A percentile compares a stretch with the other conserved stretches of the same genome.
These are phyloP conservation scores for Loriculus beryllinus DNA, from an alignment of 2,797 vertebrate genomes.

Conservation along the genomic window DNA sequence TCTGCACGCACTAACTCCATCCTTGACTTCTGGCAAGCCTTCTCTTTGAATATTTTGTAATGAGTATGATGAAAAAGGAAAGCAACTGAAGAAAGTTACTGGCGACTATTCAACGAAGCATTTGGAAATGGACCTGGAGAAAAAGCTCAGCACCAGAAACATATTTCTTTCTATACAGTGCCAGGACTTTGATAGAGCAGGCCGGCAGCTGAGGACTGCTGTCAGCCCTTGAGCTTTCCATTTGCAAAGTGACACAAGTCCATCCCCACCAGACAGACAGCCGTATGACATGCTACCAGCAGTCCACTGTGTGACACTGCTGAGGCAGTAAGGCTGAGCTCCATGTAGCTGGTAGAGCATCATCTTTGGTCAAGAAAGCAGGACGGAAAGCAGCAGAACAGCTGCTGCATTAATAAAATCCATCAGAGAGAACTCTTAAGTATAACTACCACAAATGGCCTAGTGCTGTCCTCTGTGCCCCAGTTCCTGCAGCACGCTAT, in stretches of 20 bases:
- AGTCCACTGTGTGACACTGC: rapidly evolving
- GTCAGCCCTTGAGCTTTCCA: neutral
- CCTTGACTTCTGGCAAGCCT: neutral
- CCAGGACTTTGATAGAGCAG: neutral
- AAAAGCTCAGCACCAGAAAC: neutral
- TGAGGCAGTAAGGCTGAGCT: neutral
- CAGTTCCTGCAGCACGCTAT: rapidly evolving
- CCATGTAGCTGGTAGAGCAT: neutral
- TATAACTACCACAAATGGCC: neutral
- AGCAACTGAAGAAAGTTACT: neutral
- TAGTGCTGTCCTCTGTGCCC: neutral
- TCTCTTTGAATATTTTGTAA: neutral
- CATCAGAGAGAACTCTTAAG: neutral
- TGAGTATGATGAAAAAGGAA: neutral
- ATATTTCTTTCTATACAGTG: neutral
- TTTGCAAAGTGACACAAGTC: neutral
- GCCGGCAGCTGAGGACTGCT: neutral
- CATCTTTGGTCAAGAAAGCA: neutral
- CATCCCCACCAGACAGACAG: neutral
- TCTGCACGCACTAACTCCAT: neutral
- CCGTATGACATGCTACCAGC: neutral
- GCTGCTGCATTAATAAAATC: neutral
- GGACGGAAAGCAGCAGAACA: neutral
- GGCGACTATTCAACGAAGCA: neutral
- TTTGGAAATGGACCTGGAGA: neutral